A percentile compares a stretch with the other conserved stretches of the same genome.
phyloP scores from a whole-genome alignment of 1,140 invertebrate species.

The Rhopalosiphum maidis region DNA sequence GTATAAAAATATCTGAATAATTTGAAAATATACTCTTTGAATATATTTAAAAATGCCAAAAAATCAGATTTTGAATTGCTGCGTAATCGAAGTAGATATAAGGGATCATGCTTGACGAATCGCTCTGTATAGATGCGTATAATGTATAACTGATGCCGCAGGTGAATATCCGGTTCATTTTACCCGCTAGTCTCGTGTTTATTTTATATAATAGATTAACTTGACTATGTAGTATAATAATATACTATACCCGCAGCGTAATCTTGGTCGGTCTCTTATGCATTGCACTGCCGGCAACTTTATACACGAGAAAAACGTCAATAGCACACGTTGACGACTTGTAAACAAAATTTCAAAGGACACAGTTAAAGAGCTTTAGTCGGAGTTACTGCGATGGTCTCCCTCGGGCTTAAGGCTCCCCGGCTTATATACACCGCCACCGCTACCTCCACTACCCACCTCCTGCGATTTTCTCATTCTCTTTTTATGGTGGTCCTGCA shows the following conservation, averaged over 20 bases:
- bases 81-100: too few relatives aligned
- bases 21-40: too few relatives aligned
- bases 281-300: neutral
- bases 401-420: slow-evolving; percentile 19
- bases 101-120: too few relatives aligned
- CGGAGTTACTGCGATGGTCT: neutral
- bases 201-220: slow-evolving; percentile 19
- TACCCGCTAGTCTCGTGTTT: neutral
- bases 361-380: slow-evolving; percentile 34
- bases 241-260: neutral
- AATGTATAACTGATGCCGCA: neutral
- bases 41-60: too few relatives aligned
- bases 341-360: slow-evolving; percentile 49
- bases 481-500: neutral
- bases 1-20: too few relatives aligned
- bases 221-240: neutral
- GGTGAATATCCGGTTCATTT: neutral
- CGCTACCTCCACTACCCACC: neutral
- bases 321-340: slow-evolving; percentile 29
- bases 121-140: neutral
- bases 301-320: slow-evolving; percentile 28
- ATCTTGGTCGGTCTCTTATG: neutral
- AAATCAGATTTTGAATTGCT: too few relatives aligned
- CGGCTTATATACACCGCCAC: neutral
- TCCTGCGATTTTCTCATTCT: neutral